Evolutionary conservation across 2,888 invertebrate species (phyloP), one percentile per base, ranked within the genome.

Genomic region (Syrista parreyssii): DNA sequence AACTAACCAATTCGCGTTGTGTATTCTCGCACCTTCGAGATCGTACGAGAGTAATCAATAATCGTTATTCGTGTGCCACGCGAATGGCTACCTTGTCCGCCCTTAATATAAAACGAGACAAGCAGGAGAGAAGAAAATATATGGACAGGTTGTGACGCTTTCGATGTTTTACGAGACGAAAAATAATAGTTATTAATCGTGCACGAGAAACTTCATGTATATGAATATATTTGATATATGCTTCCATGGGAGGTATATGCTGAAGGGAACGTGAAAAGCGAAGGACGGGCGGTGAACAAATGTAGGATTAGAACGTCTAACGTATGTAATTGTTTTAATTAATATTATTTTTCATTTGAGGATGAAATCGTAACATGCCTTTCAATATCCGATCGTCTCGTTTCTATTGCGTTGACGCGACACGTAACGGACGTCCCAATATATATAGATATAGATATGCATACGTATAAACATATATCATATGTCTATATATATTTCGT

Each of bases 21-120:
- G 34, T 15, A 73, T 34, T 73, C 34, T 73, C 81, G 84, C 84
- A 86, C 85, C 84, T 86, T 84, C 83, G 84, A n/a, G 84, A 84
- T 86, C 82, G 83, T 82, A 82, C 83, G 82, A 83, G 81, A 80
- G 80, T 83, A 72, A 30, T 72, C 4, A 30, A 72, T 72, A 4
- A 72, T 69, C 68, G 32, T 33, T 33, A 73, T 68, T 35, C 68
- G n/a, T 11, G 36, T 55, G 35, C 72, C 77, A 68, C 23, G 71
- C 68, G 68, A 69, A 78, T 79, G 75, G 76, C 68, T 68, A 75
- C 78, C 76, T 76, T 68, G 75, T 79, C 79, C 78, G 80, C 77
- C 78, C 78, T 78, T 80, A 75, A 74, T 75, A 75, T 30, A 34
- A 76, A 73, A 68, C 31, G 40, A 68, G 23, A 77, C 32, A 73